These are phyloP conservation scores for Anarhynchus alexandrinus DNA, from an alignment of 2,113 vertebrate species.

Conservation along the genomic window DNA sequence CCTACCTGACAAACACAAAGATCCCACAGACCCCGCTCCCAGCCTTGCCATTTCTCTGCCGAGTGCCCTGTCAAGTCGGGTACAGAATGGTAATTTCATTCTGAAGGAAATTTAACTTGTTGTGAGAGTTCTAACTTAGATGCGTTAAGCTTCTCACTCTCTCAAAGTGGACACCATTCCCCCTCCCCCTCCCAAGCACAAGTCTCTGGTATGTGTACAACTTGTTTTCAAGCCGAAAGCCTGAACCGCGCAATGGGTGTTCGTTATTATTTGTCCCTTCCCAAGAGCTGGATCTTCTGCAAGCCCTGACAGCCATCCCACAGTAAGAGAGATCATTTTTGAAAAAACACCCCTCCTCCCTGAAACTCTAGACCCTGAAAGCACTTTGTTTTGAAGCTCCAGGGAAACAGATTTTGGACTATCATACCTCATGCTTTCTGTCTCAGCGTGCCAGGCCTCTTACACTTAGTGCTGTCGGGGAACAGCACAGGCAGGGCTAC, in stretches of 20 bases:
- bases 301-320: background rate
- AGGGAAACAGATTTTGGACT: background rate
- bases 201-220: accelerated
- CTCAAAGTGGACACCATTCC: background rate
- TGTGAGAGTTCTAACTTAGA: background rate
- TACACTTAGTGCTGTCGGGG: accelerated
- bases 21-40: background rate
- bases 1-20: background rate
- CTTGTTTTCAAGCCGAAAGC: background rate
- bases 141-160: background rate
- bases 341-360: background rate
- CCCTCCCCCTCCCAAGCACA: background rate
- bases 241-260: background rate
- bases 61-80: background rate
- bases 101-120: background rate
- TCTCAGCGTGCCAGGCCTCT: background rate
- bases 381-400: background rate
- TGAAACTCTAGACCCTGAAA: background rate
- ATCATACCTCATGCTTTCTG: background rate
- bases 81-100: background rate
- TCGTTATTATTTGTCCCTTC: background rate
- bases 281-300: background rate
- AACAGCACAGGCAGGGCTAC: background rate
- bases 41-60: background rate
- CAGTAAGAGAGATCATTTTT: background rate